A percentile compares a stretch with the other conserved stretches of the same genome.
These are phyloP conservation scores for Subanguina moxae DNA, from an alignment of 1,140 invertebrate species.

Conservation along the genomic window DNA sequence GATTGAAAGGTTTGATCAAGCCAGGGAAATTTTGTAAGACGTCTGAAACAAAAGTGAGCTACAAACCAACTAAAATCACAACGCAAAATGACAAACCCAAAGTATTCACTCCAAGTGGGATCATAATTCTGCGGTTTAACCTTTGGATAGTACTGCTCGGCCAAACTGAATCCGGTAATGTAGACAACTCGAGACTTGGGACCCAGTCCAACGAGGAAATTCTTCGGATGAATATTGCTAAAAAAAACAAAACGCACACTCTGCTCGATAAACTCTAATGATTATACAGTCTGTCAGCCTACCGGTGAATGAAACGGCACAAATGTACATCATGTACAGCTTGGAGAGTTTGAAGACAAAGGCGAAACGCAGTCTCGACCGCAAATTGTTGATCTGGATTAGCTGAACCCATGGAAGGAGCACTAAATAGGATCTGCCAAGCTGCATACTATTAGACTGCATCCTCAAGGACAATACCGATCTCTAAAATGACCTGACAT, in stretches of 20 bases:
- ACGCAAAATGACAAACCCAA: not conserved
- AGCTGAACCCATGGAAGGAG: too few species aligned
- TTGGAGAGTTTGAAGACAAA: constrained; percentile 1
- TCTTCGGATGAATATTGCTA: not conserved
- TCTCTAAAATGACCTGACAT: too few species aligned
- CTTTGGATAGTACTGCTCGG: not conserved
- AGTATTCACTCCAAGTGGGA: not conserved
- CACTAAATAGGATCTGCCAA: too few species aligned
- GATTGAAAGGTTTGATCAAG: not conserved
- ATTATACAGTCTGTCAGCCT: not conserved
- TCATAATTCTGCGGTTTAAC: not conserved
- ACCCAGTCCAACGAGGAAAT: not conserved
- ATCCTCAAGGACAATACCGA: too few species aligned
- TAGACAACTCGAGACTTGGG: not conserved
- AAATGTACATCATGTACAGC: not conserved
- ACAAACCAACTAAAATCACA: not conserved
- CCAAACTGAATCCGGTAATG: not conserved
- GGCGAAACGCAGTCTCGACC: not conserved
- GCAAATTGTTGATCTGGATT: not conserved
- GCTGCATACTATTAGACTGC: too few species aligned
- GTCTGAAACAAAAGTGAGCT: not conserved
- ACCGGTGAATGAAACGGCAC: not conserved
- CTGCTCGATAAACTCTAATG: too few species aligned
- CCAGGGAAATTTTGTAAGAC: not conserved
- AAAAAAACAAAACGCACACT: not conserved